Evolutionary conservation across 2,888 invertebrate species (phyloP).

Genomic region (Aromia moschata): DNA sequence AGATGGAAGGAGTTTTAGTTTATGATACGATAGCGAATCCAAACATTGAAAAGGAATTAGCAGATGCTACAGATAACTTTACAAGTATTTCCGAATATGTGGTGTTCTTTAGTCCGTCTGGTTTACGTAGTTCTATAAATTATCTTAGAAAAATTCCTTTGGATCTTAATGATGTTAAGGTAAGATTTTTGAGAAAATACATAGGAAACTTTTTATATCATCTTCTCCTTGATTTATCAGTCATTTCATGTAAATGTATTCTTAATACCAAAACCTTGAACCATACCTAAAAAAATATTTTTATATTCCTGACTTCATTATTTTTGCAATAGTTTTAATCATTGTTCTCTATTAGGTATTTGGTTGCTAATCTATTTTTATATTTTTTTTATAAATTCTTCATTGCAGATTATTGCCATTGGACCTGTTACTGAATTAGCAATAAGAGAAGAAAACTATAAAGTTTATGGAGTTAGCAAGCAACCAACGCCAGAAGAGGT

Average conservation of each 20-base stretch:
- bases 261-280: no score
- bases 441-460: conserved; percentile 61
- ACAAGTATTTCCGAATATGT: conserved; percentile 63
- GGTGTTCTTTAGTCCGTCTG: conserved; percentile 71
- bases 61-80: conserved; percentile 56
- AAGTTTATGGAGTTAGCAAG: conserved; percentile 63
- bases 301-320: no score
- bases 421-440: conserved; percentile 68
- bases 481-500: conserved; percentile 67
- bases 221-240: no score
- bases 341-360: no score
- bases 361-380: no score
- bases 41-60: conserved; percentile 62
- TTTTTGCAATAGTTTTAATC: no score
- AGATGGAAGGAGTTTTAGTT: conserved; percentile 64
- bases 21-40: conserved; percentile 67
- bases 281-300: no score
- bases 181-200: conserved; percentile 39
- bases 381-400: no score
- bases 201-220: no score
- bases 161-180: conserved; percentile 48
- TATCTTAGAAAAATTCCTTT: conserved; percentile 57
- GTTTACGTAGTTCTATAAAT: conserved; percentile 63
- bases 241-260: no score
- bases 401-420: conserved; percentile 65